Percentiles rank a stretch among this genome's conserved stretches.
These are phyloP conservation scores for Tychaedon coryphoeus DNA, from an alignment of 2,113 vertebrate genomes.

Conservation along the genomic window DNA sequence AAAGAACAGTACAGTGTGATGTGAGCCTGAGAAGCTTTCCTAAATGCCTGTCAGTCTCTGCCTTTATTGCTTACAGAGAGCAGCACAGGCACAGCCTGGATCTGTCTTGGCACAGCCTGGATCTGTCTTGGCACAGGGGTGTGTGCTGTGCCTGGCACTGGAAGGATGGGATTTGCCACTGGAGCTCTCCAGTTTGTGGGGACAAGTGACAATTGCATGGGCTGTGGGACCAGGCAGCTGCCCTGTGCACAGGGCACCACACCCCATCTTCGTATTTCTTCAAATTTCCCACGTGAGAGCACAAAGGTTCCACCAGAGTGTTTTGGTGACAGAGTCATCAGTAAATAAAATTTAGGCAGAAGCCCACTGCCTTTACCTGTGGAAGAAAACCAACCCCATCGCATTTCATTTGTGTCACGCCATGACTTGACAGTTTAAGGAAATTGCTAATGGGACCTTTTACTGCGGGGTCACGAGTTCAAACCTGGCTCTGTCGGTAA, in stretches of 20 bases:
- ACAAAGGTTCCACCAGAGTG: neutral
- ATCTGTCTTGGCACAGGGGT: accelerated
- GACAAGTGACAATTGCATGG: accelerated
- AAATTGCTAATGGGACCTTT: slow-evolving; percentile 62
- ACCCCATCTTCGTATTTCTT: accelerated
- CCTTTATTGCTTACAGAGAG: neutral
- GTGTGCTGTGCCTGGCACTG: neutral
- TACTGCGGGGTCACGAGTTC: slow-evolving; percentile 61
- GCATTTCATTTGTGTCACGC: slow-evolving; percentile 4
- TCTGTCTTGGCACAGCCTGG: accelerated
- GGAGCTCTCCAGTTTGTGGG: accelerated
- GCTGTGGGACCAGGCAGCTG: accelerated
- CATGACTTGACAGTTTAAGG: slow-evolving; percentile 41
- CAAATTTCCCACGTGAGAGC: accelerated
- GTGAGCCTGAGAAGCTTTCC: neutral
- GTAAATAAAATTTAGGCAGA: neutral
- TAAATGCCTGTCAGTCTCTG: neutral
- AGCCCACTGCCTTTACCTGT: neutral
- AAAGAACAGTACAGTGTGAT: neutral
- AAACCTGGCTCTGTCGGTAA: slow-evolving; percentile 48
- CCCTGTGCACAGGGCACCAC: neutral
- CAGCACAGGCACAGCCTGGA: neutral
- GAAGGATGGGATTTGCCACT: neutral
- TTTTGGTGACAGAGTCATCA: neutral
- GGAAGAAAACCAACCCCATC: neutral